Evolutionary conservation across 2,113 vertebrate genomes (phyloP), one percentile per base, ranked within the genome.

Genomic region (Cololabis saira): DNA sequence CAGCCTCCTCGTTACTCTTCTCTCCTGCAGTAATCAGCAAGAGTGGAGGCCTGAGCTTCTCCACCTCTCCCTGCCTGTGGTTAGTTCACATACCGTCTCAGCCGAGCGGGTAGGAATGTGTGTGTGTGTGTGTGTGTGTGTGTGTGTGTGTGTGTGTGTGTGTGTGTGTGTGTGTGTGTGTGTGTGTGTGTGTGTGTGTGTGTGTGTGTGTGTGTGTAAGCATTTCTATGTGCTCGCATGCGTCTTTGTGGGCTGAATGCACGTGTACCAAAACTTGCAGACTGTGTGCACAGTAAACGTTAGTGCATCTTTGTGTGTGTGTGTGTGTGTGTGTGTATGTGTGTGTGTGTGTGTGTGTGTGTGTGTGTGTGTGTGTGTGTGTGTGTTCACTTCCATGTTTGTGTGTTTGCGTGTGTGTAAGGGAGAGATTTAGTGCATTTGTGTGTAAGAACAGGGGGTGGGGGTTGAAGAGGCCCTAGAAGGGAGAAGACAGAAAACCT

Each of bases 31-130:
- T 91, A 89, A 90, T 92, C 89, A 89, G 83, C 63, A 74, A 81
- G 78, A 89, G 90, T 83, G 80, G 81, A 90, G 83, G 77, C 78
- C 87, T 78, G 68, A 82, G 75, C 76, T 83, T 65, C 87, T 86
- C 81, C 80, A 81, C 83, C 85, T 92, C 89, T 87, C 83, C 63
- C 85, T 85, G 90, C 86, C 85, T 92, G 89, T 83, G 91, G 91
- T 92, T 89, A 89, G 82, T 83, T 90, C 89, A 81, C 91, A 93
- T 91, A 91, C 89, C 82, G 87, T 86, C 81, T 83, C 76, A 79
- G 83, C 75, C 84, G 66, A 86, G 82, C 59, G 80, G 80, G 78
- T 81, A 81, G 85, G 87, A 90, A 85, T 90, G 84, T 84, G 80
- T 80, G 68, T 83, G 64, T 73, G n/a, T n/a, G n/a, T n/a, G n/a